phyloP scores from a whole-genome alignment of 64 coral and sea anemone species.

The Montipora sp. region DNA sequence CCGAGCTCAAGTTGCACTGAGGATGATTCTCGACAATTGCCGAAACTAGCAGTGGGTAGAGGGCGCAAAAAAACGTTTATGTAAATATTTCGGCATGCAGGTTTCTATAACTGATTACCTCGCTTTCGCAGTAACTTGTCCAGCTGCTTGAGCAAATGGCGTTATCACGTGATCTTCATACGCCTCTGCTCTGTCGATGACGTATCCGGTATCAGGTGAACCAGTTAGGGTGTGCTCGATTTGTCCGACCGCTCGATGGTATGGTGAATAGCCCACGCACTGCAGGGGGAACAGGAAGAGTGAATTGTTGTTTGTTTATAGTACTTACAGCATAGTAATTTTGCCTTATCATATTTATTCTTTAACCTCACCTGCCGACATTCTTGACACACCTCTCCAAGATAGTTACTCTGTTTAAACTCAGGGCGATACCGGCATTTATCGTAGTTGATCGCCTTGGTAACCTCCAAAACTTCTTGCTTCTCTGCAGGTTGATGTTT shows the following conservation, averaged over 20 bases:
- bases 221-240: constrained; percentile 59
- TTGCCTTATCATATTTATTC: neutral
- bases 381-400: constrained; percentile 24
- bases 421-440: constrained; percentile 54
- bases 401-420: constrained; percentile 50
- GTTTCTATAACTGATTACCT: constrained; percentile 33
- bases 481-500: neutral
- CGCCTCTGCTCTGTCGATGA: constrained; percentile 28
- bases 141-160: constrained; percentile 62
- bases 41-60: too few relatives aligned
- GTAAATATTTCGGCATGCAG: too few relatives aligned
- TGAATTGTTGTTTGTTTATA: neutral
- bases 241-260: constrained; percentile 66
- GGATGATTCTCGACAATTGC: too few relatives aligned
- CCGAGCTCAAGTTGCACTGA: too few relatives aligned
- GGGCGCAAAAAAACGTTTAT: neutral
- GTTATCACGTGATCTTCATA: constrained; percentile 80
- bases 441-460: constrained; percentile 78
- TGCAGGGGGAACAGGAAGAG: neutral
- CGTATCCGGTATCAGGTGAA: neutral
- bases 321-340: neutral
- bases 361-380: constrained; percentile 58
- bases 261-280: constrained; percentile 56
- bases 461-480: constrained; percentile 11
- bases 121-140: constrained; percentile 46